phyloP scores from a whole-genome alignment of 2,888 invertebrate genomes.

The Drosophila austrosaltans region DNA sequence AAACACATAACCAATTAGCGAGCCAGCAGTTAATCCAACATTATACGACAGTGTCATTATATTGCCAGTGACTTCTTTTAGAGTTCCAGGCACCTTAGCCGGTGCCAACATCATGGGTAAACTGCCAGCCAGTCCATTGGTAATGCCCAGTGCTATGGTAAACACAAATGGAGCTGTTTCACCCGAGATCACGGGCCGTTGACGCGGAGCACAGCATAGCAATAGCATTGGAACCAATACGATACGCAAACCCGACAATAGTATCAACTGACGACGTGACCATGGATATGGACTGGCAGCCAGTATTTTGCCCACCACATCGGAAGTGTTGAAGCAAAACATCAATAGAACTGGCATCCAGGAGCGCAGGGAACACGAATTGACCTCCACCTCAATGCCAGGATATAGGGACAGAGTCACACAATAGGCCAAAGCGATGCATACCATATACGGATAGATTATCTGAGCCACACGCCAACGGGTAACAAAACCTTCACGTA shows the following conservation, averaged over 20 bases:
- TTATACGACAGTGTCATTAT: conserved; percentile 97
- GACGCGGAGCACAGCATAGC: conserved; percentile 91
- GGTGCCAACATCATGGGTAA: conserved; percentile 97
- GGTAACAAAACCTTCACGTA: conserved; percentile 83
- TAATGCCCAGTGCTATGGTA: conserved; percentile 89
- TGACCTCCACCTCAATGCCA: conserved; percentile 94
- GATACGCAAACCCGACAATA: conserved; percentile 89
- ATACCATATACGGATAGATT: conserved; percentile 95
- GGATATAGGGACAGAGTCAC: conserved; percentile 95
- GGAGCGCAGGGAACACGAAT: conserved; percentile 91
- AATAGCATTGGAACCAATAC: conserved; percentile 92
- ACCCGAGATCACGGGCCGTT: conserved; percentile 88
- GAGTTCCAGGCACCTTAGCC: conserved; percentile 92
- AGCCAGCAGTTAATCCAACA: conserved; percentile 92
- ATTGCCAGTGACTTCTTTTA: conserved; percentile 95
- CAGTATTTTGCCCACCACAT: conserved; percentile 90
- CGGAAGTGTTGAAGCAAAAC: conserved; percentile 94
- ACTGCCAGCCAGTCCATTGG: conserved; percentile 94
- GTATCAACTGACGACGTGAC: conserved; percentile 90
- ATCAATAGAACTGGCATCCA: conserved; percentile 97
- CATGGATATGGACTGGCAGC: conserved; percentile 93
- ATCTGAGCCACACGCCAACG: conserved; percentile 92
- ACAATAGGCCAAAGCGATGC: conserved; percentile 94
- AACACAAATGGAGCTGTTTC: conserved; percentile 88
- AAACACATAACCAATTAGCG: conserved; percentile 92